Evolutionary conservation across 2,797 vertebrate species (phyloP), one percentile per base, ranked within the genome.

Genomic region (Florisuga fusca): DNA sequence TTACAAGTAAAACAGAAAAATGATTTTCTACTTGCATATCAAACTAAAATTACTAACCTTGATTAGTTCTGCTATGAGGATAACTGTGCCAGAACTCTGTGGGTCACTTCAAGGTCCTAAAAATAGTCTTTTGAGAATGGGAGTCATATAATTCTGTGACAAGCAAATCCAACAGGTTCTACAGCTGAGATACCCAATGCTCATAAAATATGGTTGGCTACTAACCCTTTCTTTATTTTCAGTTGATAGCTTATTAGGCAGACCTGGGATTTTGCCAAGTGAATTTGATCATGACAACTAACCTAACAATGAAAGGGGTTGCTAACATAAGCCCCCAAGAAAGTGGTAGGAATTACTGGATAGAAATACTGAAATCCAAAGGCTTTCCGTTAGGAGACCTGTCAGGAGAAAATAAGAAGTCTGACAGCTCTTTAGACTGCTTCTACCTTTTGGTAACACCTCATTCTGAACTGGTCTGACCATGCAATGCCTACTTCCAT

Each of bases 11-110:
- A 73, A 93, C 87, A 92, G 26, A 55, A 90, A 85, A 94, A 85
- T 93, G 5, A 79, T 93, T 97, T 96, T 96, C 76, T 94, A 77
- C 85, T 95, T 84, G 61, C 69, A n/a, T 89, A 77, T 94, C 86
- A 93, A 91, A 84, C 38, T 71, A 63, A 90, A 54, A 83, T 80
- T 95, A 84, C 53, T 91, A 89, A 87, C 31, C 54, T 93, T 4
- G 10, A 59, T 94, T 72, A 94, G 58, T 87, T 94, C 53, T 88
- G 67, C 64, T 85, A 22, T 5, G 29, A 81, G 57, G 22, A 50
- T 61, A 76, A 41, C 69, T 88, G 84, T 94, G 66, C 62, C 72
- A 87, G 67, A 82, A 55, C 34, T 94, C 67, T 69, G 22, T 31
- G 54, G 69, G 69, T 94, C 93, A 54, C 64, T 87, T 84, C 72